phyloP scores from a whole-genome alignment of 2,888 invertebrate genomes.

The Leptopilina drosophilae region DNA sequence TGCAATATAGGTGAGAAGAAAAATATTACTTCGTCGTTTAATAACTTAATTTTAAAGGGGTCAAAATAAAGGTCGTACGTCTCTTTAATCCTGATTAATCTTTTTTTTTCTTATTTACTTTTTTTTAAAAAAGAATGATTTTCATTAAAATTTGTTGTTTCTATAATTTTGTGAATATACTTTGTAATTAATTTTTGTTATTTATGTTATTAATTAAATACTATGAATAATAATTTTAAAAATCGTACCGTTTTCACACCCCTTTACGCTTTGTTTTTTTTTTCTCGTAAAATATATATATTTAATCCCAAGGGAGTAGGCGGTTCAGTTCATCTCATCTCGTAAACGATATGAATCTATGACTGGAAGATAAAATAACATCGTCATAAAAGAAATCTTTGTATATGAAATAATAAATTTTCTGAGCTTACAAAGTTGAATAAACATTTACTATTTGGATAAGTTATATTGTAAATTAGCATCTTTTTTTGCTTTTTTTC shows the following conservation, averaged over 20 bases:
- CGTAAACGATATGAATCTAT: slow-evolving; percentile 25
- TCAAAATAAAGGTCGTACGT: no score
- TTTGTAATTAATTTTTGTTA: no score
- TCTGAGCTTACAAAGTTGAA: neutral
- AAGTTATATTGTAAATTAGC: neutral
- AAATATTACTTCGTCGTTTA: no score
- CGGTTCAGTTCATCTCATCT: slow-evolving; percentile 14
- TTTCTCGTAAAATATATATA: slow-evolving; percentile 17
- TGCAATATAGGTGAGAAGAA: no score
- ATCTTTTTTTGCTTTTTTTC: neutral
- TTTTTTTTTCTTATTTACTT: no score
- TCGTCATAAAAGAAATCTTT: slow-evolving; percentile 30
- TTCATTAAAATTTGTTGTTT: no score
- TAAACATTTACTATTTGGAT: neutral
- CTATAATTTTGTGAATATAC: no score
- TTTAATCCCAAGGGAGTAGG: slow-evolving; percentile 20
- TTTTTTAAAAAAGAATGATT: no score
- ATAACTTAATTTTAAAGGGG: no score
- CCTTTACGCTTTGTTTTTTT: slow-evolving; percentile 4
- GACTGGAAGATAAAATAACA: slow-evolving; percentile 28
- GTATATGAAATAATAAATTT: slow-evolving; percentile 16
- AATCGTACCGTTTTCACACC: neutral
- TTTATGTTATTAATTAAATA: no score
- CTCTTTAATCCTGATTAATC: no score
- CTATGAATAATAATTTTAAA: neutral